Evolutionary conservation across 2,797 vertebrate genomes (phyloP).

Genomic region (Triplophysa bombifrons): DNA sequence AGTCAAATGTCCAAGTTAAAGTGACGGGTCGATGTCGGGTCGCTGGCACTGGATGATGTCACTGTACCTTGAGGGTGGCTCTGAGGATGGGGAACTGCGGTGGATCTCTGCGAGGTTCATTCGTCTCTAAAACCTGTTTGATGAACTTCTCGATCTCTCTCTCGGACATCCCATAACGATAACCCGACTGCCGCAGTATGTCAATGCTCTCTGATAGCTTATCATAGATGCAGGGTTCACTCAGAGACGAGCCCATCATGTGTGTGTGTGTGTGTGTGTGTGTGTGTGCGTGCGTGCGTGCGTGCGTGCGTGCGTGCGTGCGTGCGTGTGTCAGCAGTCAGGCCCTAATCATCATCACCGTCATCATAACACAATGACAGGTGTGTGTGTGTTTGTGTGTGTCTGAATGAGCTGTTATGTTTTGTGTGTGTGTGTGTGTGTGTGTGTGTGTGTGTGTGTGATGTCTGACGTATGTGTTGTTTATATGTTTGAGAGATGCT

Average conservation of each 20-base stretch:
- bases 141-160: slow-evolving; percentile 94
- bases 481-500: neutral
- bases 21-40: too few relatives aligned
- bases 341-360: neutral
- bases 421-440: too few relatives aligned
- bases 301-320: too few relatives aligned
- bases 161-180: slow-evolving; percentile 94
- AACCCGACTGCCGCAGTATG: slow-evolving; percentile 90
- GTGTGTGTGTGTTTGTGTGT: neutral
- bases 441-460: neutral
- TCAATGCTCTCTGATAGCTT: slow-evolving; percentile 83
- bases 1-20: neutral
- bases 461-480: neutral
- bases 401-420: neutral
- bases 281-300: slow-evolving; percentile 18
- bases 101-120: slow-evolving; percentile 86
- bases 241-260: slow-evolving; percentile 86
- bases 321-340: neutral
- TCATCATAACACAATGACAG: neutral
- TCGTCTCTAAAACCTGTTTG: slow-evolving; percentile 91
- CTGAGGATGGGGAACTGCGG: slow-evolving; percentile 85
- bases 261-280: too few relatives aligned
- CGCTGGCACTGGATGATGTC: too few relatives aligned
- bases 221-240: slow-evolving; percentile 93
- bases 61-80: slow-evolving; percentile 81